Percentiles rank a stretch among this genome's conserved stretches.
These are phyloP conservation scores for Zosterops borbonicus DNA, from an alignment of 2,113 vertebrate genomes.

Conservation along the genomic window DNA sequence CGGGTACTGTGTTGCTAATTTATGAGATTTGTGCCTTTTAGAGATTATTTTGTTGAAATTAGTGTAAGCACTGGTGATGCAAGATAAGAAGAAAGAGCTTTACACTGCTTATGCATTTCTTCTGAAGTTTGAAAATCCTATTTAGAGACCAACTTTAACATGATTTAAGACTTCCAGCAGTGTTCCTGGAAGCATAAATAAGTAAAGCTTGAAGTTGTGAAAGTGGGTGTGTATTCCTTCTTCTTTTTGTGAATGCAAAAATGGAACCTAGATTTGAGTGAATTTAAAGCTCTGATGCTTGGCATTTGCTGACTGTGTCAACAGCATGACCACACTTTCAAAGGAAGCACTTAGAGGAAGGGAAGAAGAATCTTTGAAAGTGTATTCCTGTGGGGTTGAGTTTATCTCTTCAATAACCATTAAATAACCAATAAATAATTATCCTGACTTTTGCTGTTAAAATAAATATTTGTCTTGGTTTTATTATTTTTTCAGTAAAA, in stretches of 20 bases:
- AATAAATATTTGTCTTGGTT: not conserved
- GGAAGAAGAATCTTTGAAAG: not conserved
- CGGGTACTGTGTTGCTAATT: conserved; percentile 32
- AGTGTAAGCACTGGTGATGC: conserved; percentile 66
- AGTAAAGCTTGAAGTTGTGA: conserved; percentile 3
- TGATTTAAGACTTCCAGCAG: conserved; percentile 53
- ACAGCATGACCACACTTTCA: not conserved
- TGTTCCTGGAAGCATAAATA: conserved; percentile 43
- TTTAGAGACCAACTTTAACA: conserved; percentile 57
- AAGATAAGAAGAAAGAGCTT: conserved; percentile 69
- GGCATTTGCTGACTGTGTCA: not conserved
- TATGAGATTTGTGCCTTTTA: conserved; percentile 61
- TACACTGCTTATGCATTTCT: conserved; percentile 46
- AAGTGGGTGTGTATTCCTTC: not conserved
- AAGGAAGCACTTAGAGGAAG: not conserved
- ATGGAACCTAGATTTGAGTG: not conserved
- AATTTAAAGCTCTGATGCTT: not conserved
- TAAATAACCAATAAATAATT: not conserved
- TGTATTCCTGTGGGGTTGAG: not conserved
- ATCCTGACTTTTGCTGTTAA: not conserved
- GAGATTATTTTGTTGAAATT: conserved; percentile 72
- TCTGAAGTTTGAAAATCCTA: conserved; percentile 67
- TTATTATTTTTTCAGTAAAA: not conserved
- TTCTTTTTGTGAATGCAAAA: not conserved
- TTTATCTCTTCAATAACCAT: not conserved